These are phyloP conservation scores for Endomychus coccineus DNA, from an alignment of 2,888 invertebrate genomes.

Conservation along the genomic window DNA sequence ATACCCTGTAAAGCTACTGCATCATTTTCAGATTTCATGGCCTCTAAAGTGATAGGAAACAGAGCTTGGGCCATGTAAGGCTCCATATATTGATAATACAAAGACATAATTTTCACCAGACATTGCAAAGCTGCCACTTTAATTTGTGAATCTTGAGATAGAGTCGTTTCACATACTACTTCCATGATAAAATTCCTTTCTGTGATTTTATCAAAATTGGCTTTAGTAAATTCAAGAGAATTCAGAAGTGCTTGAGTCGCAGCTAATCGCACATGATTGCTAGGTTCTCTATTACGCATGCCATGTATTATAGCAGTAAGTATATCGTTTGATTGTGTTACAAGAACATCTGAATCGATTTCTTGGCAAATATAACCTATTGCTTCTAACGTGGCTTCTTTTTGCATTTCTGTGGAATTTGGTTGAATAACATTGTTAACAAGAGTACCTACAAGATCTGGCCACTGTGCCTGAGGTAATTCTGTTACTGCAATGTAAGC, in stretches of 20 bases:
- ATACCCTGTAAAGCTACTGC: conserved; percentile 97
- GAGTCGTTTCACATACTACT: conserved; percentile 96
- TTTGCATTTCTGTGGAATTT: conserved; percentile 85
- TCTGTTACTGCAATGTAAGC: conserved; percentile 98
- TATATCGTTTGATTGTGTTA: conserved; percentile 90
- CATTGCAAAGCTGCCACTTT: conserved; percentile 93
- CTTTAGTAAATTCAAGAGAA: conserved; percentile 96
- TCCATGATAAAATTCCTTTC: conserved; percentile 99
- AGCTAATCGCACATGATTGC: conserved; percentile 88
- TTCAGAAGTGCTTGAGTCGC: conserved; percentile 95
- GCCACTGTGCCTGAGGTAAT: conserved; percentile 88
- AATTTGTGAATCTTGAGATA: conserved; percentile 83
- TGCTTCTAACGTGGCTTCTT: conserved; percentile 94
- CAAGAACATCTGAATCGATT: conserved; percentile 88
- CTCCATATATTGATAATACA: conserved; percentile 99
- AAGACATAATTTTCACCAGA: conserved; percentile 92
- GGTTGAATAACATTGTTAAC: conserved; percentile 86
- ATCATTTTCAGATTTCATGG: conserved; percentile 95
- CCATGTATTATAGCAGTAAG: conserved; percentile 98
- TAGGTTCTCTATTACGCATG: conserved; percentile 91
- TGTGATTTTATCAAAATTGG: conserved; percentile 95
- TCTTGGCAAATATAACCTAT: conserved; percentile 99
- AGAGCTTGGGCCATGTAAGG: conserved; percentile 97
- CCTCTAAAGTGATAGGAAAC: conserved; percentile 96
- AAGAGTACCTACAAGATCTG: conserved; percentile 76